Base-by-base conservation (phyloP, 2,888 invertebrate species). In the Pantelozetes paolii region DNA sequence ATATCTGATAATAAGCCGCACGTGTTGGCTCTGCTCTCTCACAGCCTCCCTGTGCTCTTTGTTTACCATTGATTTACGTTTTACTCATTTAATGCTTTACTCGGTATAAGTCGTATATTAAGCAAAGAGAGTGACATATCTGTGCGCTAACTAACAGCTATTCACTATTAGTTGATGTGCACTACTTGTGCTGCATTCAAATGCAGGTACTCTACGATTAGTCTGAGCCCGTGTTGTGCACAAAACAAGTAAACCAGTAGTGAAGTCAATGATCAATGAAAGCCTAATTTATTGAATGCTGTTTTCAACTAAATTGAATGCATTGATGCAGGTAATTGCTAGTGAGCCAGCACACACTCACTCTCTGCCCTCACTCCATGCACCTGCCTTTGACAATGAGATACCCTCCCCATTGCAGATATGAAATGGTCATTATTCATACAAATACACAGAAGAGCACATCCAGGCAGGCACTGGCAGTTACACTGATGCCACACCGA, bases 321-420 rank as follows among this genome's bases (percentile, higher is more conserved):
- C 69, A 69, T 42, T 69, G 69, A 69, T 69, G 69, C 69, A 69
- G 69, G 69, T 69, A 69, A 69, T 69, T 69, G 69, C 45, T 6
- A 69, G 26, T 20, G 26, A 26, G 30, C 54, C 54, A 23, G 8
- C 54, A 15, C 62, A 36, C 28, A 36, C 36, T 18, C 57, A 5
- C 28, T n/a, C n/a, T n/a, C 54, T 20, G 8, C 54, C n/a, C 62
- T 20, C 28, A 36, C 36, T 18, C 57, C 1, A 13, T 20, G 45
- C 69, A 69, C 69, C 69, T 69, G 69, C 69, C 69, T 20, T 69
- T 69, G 69, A 69, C 69, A 69, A 69, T 69, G 23, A 42, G 69
- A 69, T 69, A 26, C 69, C 57, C 69, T 69, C 69, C 69, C 69
- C 36, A 26, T 45, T 69, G 42, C 36, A 69, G 40, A 69, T 69